Conservation (phyloP, 2,797 vertebrate species). For the Emys orbicularis region DNA sequence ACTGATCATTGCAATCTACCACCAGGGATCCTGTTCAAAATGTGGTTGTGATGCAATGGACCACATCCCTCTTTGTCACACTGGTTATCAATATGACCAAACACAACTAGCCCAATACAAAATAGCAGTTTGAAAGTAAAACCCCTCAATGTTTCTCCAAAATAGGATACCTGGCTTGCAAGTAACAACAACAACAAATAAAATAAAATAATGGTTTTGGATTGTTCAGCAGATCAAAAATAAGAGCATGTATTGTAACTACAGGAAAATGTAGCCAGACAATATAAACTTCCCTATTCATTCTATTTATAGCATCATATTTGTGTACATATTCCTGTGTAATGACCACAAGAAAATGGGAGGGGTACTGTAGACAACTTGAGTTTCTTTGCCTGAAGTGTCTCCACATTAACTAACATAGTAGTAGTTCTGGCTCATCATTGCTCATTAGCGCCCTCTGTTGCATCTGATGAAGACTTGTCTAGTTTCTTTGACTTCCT, state of each 20-base stretch:
- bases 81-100: conserved; percentile 51
- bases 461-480: conserved; percentile 67
- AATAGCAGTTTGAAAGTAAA: conserved; percentile 44
- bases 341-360: conserved; percentile 24
- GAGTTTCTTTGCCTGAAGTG: conserved; percentile 23
- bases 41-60: conserved; percentile 32
- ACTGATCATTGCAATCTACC: neutral
- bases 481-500: conserved; percentile 82
- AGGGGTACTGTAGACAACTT: conserved; percentile 14
- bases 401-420: neutral
- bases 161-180: conserved; percentile 51
- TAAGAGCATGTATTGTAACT: conserved; percentile 52
- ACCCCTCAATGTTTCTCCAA: neutral
- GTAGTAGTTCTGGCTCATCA: conserved; percentile 13
- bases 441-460: conserved; percentile 84
- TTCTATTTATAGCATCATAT: conserved; percentile 36
- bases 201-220: conserved; percentile 44
- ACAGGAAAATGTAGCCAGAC: conserved; percentile 61
- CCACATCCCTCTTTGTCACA: conserved; percentile 56
- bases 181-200: conserved; percentile 35
- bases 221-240: conserved; percentile 65
- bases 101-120: conserved; percentile 50
- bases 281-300: conserved; percentile 39
- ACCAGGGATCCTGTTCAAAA: conserved; percentile 3
- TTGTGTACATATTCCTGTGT: conserved; percentile 35